These are phyloP conservation scores for Clepsis dumicolana DNA, from an alignment of 2,888 invertebrate genomes.

Conservation along the genomic window DNA sequence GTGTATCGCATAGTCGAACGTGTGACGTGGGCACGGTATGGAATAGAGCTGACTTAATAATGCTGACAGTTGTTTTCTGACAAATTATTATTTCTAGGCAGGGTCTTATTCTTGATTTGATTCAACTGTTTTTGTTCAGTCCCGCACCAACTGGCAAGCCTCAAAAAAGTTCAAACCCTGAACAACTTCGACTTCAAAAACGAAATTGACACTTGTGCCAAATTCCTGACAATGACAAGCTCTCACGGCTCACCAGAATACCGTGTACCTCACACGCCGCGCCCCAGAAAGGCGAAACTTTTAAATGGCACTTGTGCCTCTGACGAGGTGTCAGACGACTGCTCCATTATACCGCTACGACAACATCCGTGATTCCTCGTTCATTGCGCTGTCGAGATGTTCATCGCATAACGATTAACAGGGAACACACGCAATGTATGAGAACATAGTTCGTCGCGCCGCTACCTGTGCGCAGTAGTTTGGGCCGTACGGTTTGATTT, in stretches of 20 bases:
- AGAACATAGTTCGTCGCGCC: no score
- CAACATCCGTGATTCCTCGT: not conserved
- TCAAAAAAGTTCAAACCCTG: not conserved
- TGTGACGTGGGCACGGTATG: not conserved
- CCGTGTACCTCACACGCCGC: not conserved
- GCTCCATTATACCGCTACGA: conserved; percentile 16
- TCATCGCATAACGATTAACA: no score
- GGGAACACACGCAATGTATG: not conserved
- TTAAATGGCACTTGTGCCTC: conserved; percentile 24
- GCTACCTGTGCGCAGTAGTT: not conserved
- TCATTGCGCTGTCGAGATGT: no score
- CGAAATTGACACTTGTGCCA: not conserved
- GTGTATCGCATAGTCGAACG: not conserved
- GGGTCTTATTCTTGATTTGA: no score
- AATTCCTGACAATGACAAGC: not conserved
- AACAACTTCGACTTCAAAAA: not conserved
- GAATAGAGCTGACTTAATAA: not conserved
- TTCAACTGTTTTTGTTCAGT: no score
- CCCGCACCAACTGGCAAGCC: no score
- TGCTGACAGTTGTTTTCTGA: no score
- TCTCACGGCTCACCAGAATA: not conserved
- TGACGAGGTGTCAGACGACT: conserved; percentile 27
- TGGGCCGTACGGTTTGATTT: conserved; percentile 18
- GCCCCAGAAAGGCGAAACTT: conserved; percentile 22
- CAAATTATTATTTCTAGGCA: no score